Percentiles rank a stretch among this genome's conserved stretches.
Conservation (phyloP, 2,888 invertebrate species). For the Latheticus oryzae region DNA sequence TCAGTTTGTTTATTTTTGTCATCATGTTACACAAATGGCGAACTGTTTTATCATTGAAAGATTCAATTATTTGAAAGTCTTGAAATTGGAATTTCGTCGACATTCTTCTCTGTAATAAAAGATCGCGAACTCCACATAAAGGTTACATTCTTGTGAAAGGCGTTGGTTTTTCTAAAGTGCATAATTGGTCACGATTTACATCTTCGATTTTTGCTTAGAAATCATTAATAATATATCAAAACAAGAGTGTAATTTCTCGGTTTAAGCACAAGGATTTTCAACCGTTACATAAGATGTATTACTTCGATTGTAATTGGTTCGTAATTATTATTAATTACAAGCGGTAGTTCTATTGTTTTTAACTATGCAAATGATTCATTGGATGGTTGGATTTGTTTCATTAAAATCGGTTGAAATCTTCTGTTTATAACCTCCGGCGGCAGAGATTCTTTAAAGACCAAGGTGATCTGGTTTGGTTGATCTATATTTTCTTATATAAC, state of each 20-base stretch:
- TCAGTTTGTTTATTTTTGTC: too few species aligned
- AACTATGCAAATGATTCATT: too few species aligned
- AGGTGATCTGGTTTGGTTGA: conserved; percentile 39
- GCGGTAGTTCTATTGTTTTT: conserved; percentile 2
- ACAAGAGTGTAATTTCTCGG: background rate
- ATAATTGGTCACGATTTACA: conserved; percentile 45
- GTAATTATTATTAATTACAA: conserved; percentile 9
- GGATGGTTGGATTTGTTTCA: too few species aligned
- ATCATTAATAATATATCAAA: background rate
- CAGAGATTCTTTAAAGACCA: conserved; percentile 40
- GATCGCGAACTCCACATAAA: conserved; percentile 33
- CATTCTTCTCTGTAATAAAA: conserved; percentile 30
- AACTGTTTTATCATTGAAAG: conserved; percentile 1
- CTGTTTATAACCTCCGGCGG: conserved; percentile 7
- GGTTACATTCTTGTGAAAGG: conserved; percentile 46
- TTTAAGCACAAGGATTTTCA: background rate
- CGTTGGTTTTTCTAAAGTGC: conserved; percentile 44
- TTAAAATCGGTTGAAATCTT: too few species aligned
- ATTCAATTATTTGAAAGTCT: conserved; percentile 12
- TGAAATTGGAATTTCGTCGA: conserved; percentile 38
- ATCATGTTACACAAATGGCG: too few species aligned
- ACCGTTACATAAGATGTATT: conserved; percentile 9
- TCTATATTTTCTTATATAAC: conserved; percentile 36
- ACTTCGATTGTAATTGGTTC: conserved; percentile 11
- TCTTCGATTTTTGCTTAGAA: conserved; percentile 20